These are phyloP conservation scores for Crocidura indochinensis DNA, from an alignment of 2,797 vertebrate species.

Conservation along the genomic window DNA sequence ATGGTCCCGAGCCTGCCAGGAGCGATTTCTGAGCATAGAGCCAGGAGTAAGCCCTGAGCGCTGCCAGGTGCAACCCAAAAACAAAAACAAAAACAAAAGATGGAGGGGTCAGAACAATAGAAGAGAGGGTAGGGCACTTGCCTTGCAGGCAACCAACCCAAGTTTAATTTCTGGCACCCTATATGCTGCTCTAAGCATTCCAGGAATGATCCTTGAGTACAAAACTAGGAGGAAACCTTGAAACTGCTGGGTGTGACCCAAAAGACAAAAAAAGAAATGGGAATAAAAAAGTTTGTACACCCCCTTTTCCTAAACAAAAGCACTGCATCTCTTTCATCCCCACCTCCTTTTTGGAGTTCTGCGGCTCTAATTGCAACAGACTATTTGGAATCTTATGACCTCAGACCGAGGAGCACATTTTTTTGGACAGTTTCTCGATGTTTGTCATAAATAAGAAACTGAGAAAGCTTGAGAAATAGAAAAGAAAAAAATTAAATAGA, in stretches of 20 bases:
- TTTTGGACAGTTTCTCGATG: background rate
- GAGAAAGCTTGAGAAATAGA: conserved; percentile 64
- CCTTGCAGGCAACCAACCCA: too few species aligned
- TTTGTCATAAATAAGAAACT: conserved; percentile 37
- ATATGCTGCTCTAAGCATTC: too few species aligned
- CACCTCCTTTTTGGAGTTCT: background rate
- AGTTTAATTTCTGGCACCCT: too few species aligned
- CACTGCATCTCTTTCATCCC: background rate
- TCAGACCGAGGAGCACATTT: conserved; percentile 36
- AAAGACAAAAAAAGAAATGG: background rate
- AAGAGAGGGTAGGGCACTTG: too few species aligned
- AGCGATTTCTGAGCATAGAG: too few species aligned
- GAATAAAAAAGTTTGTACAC: background rate
- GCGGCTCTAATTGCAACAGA: conserved; percentile 9
- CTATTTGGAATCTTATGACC: conserved; percentile 10
- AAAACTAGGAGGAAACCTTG: too few species aligned
- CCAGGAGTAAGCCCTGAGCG: too few species aligned
- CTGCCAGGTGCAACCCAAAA: too few species aligned
- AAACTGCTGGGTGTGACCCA: too few species aligned
- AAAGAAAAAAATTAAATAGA: background rate
- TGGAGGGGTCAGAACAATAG: too few species aligned
- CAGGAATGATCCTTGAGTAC: too few species aligned
- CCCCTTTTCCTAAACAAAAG: background rate
- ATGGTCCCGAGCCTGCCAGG: too few species aligned
- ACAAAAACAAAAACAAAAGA: background rate